Conservation (phyloP, 2,113 vertebrate genomes). For the Alouatta palliata region DNA sequence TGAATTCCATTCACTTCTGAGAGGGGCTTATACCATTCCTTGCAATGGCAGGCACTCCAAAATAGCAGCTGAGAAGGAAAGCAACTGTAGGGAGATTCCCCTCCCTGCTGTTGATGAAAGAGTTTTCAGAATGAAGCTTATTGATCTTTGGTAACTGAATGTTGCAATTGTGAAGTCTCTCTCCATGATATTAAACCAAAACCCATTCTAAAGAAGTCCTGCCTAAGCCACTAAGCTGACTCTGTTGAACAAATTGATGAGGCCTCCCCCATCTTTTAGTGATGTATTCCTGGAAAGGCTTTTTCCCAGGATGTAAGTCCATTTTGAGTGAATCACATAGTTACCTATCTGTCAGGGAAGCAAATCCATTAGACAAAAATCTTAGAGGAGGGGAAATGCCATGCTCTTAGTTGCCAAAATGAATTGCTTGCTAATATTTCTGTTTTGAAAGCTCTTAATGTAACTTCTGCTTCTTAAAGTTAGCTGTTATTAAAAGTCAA, state of each 20-base stretch:
- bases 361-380: slow-evolving; percentile 44
- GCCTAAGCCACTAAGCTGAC: background rate
- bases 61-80: slow-evolving; percentile 35
- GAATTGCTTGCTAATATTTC: slow-evolving; percentile 24
- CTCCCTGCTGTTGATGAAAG: slow-evolving; percentile 31
- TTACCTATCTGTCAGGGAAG: slow-evolving; percentile 47
- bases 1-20: slow-evolving; percentile 43
- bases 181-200: slow-evolving; percentile 44
- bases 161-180: slow-evolving; percentile 44
- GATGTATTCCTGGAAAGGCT: slow-evolving; percentile 54
- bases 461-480: background rate
- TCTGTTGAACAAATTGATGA: slow-evolving; percentile 37
- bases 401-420: background rate
- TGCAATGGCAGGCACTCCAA: background rate
- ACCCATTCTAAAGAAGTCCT: slow-evolving; percentile 1
- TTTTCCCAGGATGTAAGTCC: slow-evolving; percentile 8
- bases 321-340: slow-evolving; percentile 29
- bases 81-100: background rate
- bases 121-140: slow-evolving; percentile 62
- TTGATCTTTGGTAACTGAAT: slow-evolving; percentile 63
- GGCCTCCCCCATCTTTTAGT: background rate
- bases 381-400: background rate
- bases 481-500: background rate
- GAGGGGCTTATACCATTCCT: background rate
- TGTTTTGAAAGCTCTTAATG: slow-evolving; percentile 9